These are phyloP conservation scores for Macrotis lagotis DNA, from an alignment of 2,113 vertebrate species.

Conservation along the genomic window DNA sequence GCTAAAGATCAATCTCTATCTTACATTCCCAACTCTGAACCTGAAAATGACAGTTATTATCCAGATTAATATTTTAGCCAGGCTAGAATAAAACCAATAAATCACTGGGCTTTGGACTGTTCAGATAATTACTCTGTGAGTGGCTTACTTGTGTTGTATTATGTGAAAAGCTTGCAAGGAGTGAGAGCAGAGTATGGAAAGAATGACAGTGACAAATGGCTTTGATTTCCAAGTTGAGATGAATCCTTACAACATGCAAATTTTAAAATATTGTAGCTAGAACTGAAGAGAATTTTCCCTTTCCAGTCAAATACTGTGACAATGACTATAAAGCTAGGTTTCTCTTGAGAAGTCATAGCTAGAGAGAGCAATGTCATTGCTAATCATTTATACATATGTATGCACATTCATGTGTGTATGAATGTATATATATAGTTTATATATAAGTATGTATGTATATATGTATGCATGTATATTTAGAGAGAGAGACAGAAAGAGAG, in stretches of 20 bases:
- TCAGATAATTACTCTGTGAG: conserved; percentile 84
- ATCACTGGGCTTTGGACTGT: conserved; percentile 82
- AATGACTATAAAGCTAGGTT: neutral
- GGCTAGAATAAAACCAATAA: conserved; percentile 85
- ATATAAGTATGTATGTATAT: no score
- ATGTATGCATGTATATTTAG: no score
- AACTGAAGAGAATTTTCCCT: neutral
- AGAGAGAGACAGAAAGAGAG: no score
- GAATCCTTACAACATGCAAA: conserved; percentile 73
- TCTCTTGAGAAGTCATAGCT: conserved; percentile 25
- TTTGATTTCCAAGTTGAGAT: conserved; percentile 76
- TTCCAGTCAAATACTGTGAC: conserved; percentile 15
- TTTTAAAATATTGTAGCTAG: conserved; percentile 44
- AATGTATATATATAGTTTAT: no score
- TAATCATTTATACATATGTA: no score
- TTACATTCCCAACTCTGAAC: conserved; percentile 80
- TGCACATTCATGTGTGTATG: no score
- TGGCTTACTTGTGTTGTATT: conserved; percentile 68
- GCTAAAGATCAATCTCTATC: conserved; percentile 86
- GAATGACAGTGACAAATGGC: conserved; percentile 84
- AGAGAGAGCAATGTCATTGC: neutral
- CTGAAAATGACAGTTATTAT: conserved; percentile 87
- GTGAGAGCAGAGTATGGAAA: conserved; percentile 66
- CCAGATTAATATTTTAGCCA: conserved; percentile 87
- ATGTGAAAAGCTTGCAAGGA: conserved; percentile 58